Base-by-base conservation (phyloP, 2,113 vertebrate species). In the Tragelaphus scriptus region DNA sequence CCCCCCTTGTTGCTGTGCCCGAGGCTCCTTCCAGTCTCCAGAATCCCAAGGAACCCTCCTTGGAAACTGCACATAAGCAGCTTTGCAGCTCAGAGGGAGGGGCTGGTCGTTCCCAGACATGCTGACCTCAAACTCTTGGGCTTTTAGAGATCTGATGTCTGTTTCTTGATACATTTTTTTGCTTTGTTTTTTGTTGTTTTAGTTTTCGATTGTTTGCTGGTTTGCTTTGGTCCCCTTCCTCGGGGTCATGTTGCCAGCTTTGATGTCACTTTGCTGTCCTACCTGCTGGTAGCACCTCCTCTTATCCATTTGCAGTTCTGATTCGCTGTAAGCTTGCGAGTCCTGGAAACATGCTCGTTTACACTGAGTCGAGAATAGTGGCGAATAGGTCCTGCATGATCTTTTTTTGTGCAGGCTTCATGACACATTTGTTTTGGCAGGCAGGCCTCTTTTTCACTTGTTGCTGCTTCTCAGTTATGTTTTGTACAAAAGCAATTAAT, bases 1-100 rank as follows among this genome's bases (percentile, higher is more conserved):
- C 26, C 0, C 5, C 17, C 1, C 68, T 3, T 8, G 25, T 23
- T 55, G n/a, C 81, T 53, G 40, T 3, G 0, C 30, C 51, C 0
- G 25, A 68, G 87, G 21, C 79, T 32, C 25, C 47, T 56, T n/a
- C 30, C 36, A 26, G 6, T 14, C 68, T 59, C 40, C 55, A 49
- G 75, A 30, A 40, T 84, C 44, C 63, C 21, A 8, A 94, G 36
- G 36, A 28, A 36, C 51, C 2, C 36, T 1, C 2, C 30, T 49
- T 55, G 85, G 17, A 88, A 77, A 49, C 56, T n/a, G 14, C 77
- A 2, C 0, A 32, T 44, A 16, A 59, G 90, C 56, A 28, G 0
- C 7, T 28, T 85, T 56, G 77, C 44, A 65, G 89, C 47, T 25
- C 77, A 55, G 19, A 58, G 21, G 63, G 63, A n/a, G 40, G 55